phyloP scores from a whole-genome alignment of 37 sponge, comb jelly and placozoan genomes.

The Dysidea cf. avara region DNA sequence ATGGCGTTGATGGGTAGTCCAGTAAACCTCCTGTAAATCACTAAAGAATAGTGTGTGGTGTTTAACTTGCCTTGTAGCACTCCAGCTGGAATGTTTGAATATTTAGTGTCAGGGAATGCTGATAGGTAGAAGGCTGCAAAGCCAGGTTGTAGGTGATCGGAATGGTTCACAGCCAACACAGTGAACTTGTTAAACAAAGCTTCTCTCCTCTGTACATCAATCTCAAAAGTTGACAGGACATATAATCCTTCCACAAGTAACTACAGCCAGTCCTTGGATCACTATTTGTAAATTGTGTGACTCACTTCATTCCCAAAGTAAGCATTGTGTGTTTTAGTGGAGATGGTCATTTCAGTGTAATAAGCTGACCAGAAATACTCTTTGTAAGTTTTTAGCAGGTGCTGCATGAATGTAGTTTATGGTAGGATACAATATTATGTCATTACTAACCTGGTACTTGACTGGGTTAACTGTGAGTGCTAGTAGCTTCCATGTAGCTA shows the following conservation, averaged over 20 bases:
- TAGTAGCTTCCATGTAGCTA: slow-evolving; percentile 32
- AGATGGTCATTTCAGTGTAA: neutral
- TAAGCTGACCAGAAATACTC: slow-evolving; percentile 8
- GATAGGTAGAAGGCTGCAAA: slow-evolving; percentile 62
- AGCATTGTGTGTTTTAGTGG: neutral
- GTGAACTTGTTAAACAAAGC: slow-evolving; percentile 28
- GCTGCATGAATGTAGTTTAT: neutral
- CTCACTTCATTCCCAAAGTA: slow-evolving; percentile 50
- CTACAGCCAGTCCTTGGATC: slow-evolving; percentile 8
- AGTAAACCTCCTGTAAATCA: slow-evolving; percentile 42
- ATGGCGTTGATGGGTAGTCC: slow-evolving; percentile 56
- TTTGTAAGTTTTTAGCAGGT: slow-evolving; percentile 17
- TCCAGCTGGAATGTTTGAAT: slow-evolving; percentile 30
- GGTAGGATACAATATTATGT: neutral
- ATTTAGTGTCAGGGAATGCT: slow-evolving; percentile 41
- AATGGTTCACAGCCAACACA: slow-evolving; percentile 10
- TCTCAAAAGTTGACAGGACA: slow-evolving; percentile 29
- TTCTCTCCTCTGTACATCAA: slow-evolving; percentile 16
- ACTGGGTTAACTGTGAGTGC: slow-evolving; percentile 40
- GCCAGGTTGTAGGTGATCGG: slow-evolving; percentile 48
- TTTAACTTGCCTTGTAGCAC: slow-evolving; percentile 34
- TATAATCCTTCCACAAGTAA: slow-evolving; percentile 33
- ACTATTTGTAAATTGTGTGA: no score
- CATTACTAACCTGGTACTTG: slow-evolving; percentile 33
- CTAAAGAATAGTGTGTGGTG: neutral